Percentiles rank a stretch among this genome's conserved stretches.
Evolutionary conservation across 2,797 vertebrate species (phyloP).

Genomic region (Pangasius djambal): DNA sequence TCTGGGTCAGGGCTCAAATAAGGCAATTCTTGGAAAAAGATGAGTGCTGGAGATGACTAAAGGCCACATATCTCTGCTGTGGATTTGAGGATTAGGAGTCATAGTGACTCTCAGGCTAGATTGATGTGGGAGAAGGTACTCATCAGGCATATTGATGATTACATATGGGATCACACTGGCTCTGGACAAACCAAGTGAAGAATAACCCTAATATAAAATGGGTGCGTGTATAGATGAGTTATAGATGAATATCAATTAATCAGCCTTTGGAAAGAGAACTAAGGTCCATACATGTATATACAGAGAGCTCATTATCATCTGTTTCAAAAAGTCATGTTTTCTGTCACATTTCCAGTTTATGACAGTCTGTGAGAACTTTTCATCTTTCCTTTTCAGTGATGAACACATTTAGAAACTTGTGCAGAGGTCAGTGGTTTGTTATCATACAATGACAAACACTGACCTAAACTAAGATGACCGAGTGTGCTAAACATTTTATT

Average conservation of each 20-base stretch:
- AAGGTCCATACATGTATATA: not conserved
- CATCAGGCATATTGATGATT: conserved; percentile 44
- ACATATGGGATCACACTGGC: conserved; percentile 34
- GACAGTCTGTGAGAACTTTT: conserved; percentile 28
- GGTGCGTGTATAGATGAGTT: conserved; percentile 14
- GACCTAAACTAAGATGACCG: conserved; percentile 44
- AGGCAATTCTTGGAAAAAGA: conserved; percentile 52
- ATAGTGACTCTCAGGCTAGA: conserved; percentile 20
- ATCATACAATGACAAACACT: conserved; percentile 54
- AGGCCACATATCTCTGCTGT: conserved; percentile 42
- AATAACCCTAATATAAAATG: conserved; percentile 38
- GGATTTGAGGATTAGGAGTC: conserved; percentile 43
- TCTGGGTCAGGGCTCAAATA: conserved; percentile 52
- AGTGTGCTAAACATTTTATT: conserved; percentile 39
- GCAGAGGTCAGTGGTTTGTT: conserved; percentile 46
- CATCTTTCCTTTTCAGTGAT: conserved; percentile 45
- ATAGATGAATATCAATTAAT: conserved; percentile 22
- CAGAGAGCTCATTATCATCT: conserved; percentile 2
- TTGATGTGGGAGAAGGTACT: conserved; percentile 30
- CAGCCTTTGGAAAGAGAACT: conserved; percentile 1
- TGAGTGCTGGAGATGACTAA: conserved; percentile 42
- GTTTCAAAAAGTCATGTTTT: conserved; percentile 32
- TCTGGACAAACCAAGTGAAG: conserved; percentile 16
- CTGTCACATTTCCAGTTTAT: conserved; percentile 32
- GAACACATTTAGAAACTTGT: conserved; percentile 52